Percentiles rank a stretch among this genome's conserved stretches.
Conservation (phyloP, 2,797 vertebrate genomes). For the Hoplostethus mediterraneus region DNA sequence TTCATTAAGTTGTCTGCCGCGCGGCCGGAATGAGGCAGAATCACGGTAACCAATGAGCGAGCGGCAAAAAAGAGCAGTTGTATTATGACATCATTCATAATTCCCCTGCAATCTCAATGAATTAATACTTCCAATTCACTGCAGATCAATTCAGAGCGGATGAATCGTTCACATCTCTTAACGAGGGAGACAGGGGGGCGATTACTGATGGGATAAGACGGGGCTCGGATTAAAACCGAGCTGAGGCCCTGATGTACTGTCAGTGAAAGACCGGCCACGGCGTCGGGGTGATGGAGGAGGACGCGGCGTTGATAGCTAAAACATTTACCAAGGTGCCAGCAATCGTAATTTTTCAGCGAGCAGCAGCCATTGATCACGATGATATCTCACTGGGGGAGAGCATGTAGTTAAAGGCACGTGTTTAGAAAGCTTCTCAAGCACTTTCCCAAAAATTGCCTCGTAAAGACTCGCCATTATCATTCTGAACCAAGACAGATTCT, state of each 20-base stretch:
- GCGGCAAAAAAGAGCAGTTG: background rate
- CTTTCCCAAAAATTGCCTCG: conserved; percentile 62
- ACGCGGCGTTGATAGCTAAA: conserved; percentile 65
- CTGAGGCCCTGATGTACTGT: conserved; percentile 43
- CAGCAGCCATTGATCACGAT: conserved; percentile 64
- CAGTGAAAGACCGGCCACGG: conserved; percentile 55
- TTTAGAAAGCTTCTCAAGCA: conserved; percentile 67
- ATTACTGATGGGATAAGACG: conserved; percentile 60
- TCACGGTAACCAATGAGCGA: background rate
- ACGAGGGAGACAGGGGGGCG: conserved; percentile 48
- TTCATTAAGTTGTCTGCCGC: background rate
- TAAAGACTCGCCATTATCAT: conserved; percentile 72
- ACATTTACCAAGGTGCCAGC: conserved; percentile 63
- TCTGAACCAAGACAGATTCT: conserved; percentile 63
- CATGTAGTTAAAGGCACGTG: conserved; percentile 70
- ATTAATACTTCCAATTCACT: conserved; percentile 23
- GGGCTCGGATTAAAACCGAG: conserved; percentile 46
- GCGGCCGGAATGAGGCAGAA: background rate
- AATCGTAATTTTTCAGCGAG: conserved; percentile 59
- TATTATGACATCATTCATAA: conserved; percentile 62
- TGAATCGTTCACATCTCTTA: conserved; percentile 30
- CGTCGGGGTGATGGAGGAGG: conserved; percentile 47
- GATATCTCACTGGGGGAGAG: conserved; percentile 56
- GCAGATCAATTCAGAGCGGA: conserved; percentile 26
- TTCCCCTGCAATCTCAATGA: conserved; percentile 48